Base-by-base conservation (phyloP, 2,113 vertebrate species). In the Daboia siamensis region DNA sequence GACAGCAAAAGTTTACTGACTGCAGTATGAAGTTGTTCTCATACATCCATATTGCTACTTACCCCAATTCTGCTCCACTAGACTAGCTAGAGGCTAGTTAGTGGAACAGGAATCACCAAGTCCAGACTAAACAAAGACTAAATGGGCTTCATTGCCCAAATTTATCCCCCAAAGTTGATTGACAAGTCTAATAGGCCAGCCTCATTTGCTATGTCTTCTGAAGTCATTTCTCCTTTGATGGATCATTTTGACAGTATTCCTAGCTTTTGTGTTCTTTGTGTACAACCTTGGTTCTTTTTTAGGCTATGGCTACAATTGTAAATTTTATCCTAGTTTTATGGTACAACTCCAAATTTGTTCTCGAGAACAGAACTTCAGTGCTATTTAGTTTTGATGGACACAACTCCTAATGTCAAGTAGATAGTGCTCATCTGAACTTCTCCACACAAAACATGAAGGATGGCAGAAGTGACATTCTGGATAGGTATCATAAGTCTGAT, bases 281-380 rank as follows among this genome's bases (percentile, higher is more conserved):
- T 74, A 74, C 4, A 74, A 33, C 4, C n/a, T 74, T 74, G 29
- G 5, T 33, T 74, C 13, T 33, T 33, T 74, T 69, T 69, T 69
- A 15, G 64, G 13, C n/a, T 33, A 17, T 33, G 64, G 26, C 61
- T 33, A 74, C n/a, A 74, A 33, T 15, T 74, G 13, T 33, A 33
- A 74, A 33, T 13, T 69, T 69, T 15, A 69, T 12, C 4, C 64
- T 33, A 33, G 64, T 74, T 5, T 33, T 33, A 74, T 5, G 15
- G 29, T 88, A 8, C 91, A 4, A 24, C 0, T 93, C 57, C 26
- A 94, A 52, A 92, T 93, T 94, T 52, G 56, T 20, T 64, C 93
- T 51, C 69, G 29, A 89, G 55, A 61, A 88, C 3, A 15, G 1
- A 7, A 29, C 44, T 1, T 87, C 91, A 94, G 87, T 74, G 64